Conservation (phyloP, 2,888 invertebrate species). For the Rhopalosiphum nymphaeae region DNA sequence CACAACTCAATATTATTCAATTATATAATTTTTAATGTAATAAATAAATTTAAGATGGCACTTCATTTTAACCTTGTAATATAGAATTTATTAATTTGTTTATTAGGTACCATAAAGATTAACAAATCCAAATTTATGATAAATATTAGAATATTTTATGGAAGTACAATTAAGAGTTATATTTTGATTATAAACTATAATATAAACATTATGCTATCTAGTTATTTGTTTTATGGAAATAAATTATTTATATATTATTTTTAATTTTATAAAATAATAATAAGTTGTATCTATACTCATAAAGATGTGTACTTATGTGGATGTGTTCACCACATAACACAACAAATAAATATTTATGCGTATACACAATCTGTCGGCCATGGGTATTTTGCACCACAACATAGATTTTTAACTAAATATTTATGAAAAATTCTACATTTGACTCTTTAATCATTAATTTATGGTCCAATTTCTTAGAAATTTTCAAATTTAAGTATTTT, state of each 20-base stretch:
- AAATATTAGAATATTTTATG: neutral
- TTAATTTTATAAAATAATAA: neutral
- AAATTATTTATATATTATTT: neutral
- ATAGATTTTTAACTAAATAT: too few species aligned
- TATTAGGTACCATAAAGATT: neutral
- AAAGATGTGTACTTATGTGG: too few species aligned
- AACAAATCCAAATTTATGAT: neutral
- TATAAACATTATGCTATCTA: neutral
- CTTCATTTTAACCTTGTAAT: slow-evolving; percentile 18
- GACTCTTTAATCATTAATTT: neutral
- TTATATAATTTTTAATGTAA: neutral
- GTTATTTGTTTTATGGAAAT: slow-evolving; percentile 17
- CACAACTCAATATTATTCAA: neutral
- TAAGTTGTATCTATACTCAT: too few species aligned
- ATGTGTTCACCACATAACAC: too few species aligned
- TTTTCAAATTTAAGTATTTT: neutral
- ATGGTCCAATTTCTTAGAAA: neutral
- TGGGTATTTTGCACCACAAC: too few species aligned
- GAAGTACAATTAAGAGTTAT: neutral
- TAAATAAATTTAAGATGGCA: slow-evolving; percentile 1
- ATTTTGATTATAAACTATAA: slow-evolving; percentile 16
- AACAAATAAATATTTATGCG: too few species aligned
- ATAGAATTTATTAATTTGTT: neutral
- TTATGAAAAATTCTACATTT: too few species aligned
- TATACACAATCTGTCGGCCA: too few species aligned